These are phyloP conservation scores for Metopolophium dirhodum DNA, from an alignment of 1,140 invertebrate genomes.

Conservation along the genomic window DNA sequence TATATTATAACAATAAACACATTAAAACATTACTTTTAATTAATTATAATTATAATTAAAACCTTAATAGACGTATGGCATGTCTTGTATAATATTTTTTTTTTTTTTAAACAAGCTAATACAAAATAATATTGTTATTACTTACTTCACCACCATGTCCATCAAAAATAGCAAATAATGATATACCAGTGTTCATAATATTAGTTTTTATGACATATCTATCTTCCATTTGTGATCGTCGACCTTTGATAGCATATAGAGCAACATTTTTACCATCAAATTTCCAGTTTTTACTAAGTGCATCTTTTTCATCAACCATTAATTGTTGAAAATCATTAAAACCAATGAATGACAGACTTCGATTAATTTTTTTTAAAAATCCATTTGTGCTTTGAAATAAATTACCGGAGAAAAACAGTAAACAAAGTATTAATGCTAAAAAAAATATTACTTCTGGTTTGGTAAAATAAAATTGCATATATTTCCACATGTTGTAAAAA, in stretches of 20 bases:
- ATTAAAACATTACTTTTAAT: not conserved
- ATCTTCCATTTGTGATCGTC: conserved; percentile 91
- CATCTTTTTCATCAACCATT: conserved; percentile 63
- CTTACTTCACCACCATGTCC: conserved; percentile 89
- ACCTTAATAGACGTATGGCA: not conserved
- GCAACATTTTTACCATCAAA: conserved; percentile 75
- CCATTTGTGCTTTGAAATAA: conserved; percentile 80
- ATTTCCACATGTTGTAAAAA: conserved; percentile 73
- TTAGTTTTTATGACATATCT: conserved; percentile 83
- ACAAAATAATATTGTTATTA: not conserved
- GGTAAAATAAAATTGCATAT: conserved; percentile 75
- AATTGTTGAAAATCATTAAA: conserved; percentile 64
- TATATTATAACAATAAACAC: not conserved
- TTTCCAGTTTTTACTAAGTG: conserved; percentile 75
- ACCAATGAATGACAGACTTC: conserved; percentile 68
- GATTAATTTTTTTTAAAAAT: conserved; percentile 74
- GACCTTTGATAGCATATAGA: conserved; percentile 87
- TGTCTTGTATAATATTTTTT: not conserved
- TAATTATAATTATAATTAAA: not conserved
- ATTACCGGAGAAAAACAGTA: conserved; percentile 78
- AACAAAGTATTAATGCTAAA: conserved; percentile 71
- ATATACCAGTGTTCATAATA: conserved; percentile 76
- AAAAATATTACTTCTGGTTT: conserved; percentile 77
- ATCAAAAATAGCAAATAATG: conserved; percentile 91
- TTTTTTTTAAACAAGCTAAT: not conserved